phyloP scores from a whole-genome alignment of 2,888 invertebrate species.

The Spodoptera littoralis region DNA sequence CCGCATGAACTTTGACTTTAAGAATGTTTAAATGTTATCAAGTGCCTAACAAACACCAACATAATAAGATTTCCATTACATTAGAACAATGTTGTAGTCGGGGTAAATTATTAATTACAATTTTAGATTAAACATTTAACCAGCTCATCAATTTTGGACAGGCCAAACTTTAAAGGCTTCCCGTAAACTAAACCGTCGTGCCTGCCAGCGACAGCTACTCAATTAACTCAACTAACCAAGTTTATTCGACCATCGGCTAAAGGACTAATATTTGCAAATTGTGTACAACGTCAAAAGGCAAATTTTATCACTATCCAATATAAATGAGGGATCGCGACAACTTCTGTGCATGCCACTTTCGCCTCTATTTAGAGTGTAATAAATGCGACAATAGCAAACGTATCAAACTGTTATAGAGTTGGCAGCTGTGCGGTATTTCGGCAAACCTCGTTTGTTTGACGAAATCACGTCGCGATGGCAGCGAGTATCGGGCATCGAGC shows the following conservation, averaged over 20 bases:
- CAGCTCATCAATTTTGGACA: conserved; percentile 12
- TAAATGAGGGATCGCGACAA: conserved; percentile 23
- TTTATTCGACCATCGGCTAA: conserved; percentile 36
- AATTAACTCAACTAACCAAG: conserved; percentile 36
- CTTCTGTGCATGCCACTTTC: conserved; percentile 22
- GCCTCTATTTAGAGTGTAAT: conserved; percentile 13
- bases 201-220: conserved; percentile 42
- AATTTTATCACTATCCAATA: conserved; percentile 47
- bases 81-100: neutral
- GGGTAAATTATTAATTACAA: conserved; percentile 2
- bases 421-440: conserved; percentile 45
- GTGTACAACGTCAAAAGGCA: conserved; percentile 29
- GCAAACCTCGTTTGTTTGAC: conserved; percentile 46
- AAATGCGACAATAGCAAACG: conserved; percentile 22
- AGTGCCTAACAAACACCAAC: neutral
- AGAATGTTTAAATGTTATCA: neutral
- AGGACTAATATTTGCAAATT: conserved; percentile 36
- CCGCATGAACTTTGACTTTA: neutral
- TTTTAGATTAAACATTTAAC: conserved; percentile 15
- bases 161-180: conserved; percentile 23
- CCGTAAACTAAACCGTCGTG: conserved; percentile 25
- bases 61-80: conserved; percentile 11
- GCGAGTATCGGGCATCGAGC: conserved; percentile 44
- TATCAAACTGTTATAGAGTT: conserved; percentile 31
- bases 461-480: conserved; percentile 44